Percentiles rank a stretch among this genome's conserved stretches.
Conservation (phyloP, 2,113 vertebrate species). For the Sinocyclocheilus rhinocerous region DNA sequence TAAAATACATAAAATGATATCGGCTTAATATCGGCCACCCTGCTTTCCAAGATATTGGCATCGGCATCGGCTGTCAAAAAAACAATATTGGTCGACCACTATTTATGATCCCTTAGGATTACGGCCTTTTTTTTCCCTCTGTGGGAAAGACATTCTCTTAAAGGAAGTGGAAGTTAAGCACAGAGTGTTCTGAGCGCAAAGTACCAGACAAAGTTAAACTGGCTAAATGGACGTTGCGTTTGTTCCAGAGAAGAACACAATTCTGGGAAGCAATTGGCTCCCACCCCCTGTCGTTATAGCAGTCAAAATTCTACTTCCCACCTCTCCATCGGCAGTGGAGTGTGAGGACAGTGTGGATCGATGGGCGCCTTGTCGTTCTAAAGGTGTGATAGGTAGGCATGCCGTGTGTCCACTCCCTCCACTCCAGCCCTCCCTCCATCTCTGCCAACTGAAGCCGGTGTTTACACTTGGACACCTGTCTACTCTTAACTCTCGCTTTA, state of each 20-base stretch:
- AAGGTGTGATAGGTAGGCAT: slow-evolving; percentile 44
- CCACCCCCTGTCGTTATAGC: slow-evolving; percentile 14
- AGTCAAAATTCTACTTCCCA: slow-evolving; percentile 54
- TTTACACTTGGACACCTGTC: slow-evolving; percentile 39
- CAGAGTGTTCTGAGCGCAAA: slow-evolving; percentile 13
- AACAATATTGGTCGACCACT: too few relatives aligned
- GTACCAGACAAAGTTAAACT: slow-evolving; percentile 49
- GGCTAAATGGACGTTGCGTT: slow-evolving; percentile 50
- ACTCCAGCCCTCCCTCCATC: not conserved
- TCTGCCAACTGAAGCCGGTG: slow-evolving; percentile 27
- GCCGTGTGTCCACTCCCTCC: slow-evolving; percentile 24
- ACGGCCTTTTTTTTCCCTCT: not conserved
- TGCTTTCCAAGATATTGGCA: too few relatives aligned
- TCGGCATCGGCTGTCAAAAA: too few relatives aligned
- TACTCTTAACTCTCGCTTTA: slow-evolving; percentile 5
- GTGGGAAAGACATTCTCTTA: slow-evolving; percentile 39
- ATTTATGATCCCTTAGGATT: slow-evolving; percentile 23
- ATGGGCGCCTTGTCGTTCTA: slow-evolving; percentile 46
- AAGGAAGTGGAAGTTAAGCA: slow-evolving; percentile 18
- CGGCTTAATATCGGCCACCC: too few relatives aligned
- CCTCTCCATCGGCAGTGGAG: slow-evolving; percentile 46
- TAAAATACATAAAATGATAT: too few relatives aligned
- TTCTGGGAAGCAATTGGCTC: slow-evolving; percentile 24
- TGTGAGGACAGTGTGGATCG: slow-evolving; percentile 36
- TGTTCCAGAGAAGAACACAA: slow-evolving; percentile 13